phyloP scores from a whole-genome alignment of 2,888 invertebrate genomes.

The Furcula furcula region DNA sequence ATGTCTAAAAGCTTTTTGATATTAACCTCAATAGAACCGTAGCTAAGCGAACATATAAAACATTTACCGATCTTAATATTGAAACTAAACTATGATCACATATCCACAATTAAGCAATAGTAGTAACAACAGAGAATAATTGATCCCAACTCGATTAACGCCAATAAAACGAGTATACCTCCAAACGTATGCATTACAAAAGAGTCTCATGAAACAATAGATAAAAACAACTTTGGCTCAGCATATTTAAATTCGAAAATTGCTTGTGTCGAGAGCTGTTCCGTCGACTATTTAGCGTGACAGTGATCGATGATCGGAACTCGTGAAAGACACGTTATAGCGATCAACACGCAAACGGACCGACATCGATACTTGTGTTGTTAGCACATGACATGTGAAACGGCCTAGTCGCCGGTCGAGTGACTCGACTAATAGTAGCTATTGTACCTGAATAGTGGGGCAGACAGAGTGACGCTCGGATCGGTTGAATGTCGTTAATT shows the following conservation, averaged over 20 bases:
- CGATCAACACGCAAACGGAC: constrained; percentile 24
- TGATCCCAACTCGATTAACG: not conserved
- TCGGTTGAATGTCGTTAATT: no score
- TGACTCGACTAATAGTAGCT: not conserved
- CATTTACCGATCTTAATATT: no score
- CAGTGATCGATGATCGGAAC: constrained; percentile 44
- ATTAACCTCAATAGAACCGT: no score
- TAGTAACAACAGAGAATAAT: not conserved
- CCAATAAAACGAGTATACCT: not conserved
- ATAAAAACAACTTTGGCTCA: not conserved
- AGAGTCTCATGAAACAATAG: not conserved
- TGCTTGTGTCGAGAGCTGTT: constrained; percentile 13
- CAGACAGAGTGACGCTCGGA: no score
- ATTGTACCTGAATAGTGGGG: no score
- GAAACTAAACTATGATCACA: not conserved
- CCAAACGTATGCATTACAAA: not conserved
- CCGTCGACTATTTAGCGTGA: constrained; percentile 42
- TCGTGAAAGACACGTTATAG: constrained; percentile 39
- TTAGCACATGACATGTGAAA: constrained; percentile 23
- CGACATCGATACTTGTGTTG: constrained; percentile 22
- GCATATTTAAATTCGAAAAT: constrained; percentile 13
- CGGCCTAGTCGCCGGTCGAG: constrained; percentile 11
- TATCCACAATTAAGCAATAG: not conserved
- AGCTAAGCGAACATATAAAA: no score
- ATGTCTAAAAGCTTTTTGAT: no score